Evolutionary conservation across 2,113 vertebrate species (phyloP), one percentile per base, ranked within the genome.

Genomic region (Campylomormyrus numenius): DNA sequence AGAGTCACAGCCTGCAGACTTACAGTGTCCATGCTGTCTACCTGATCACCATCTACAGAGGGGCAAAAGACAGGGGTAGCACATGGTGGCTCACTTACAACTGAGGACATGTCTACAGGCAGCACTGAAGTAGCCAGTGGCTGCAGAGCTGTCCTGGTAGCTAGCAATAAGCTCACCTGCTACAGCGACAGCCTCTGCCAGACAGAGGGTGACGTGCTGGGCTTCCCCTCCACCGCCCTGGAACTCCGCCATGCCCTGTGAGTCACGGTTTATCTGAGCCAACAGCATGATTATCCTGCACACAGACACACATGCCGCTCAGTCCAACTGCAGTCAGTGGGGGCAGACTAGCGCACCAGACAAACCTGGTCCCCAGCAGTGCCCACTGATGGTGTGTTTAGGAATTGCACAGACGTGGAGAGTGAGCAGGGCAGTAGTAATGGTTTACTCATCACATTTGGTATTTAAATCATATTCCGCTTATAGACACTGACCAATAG

Each of bases 251-350:
- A 99, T 99, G 94, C 97, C 97, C 95, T 99, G 98, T 93, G 98
- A 97, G 94, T 99, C 98, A 94, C 97, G 97, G 95, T 98, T 99
- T 94, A 99, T 98, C 95, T 99, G 98, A 91, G 98, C 98, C 95
- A 99, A 94, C 96, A 99, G 97, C 98, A 99, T 99, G 94, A 95
- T 98, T 95, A 92, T 95, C 96, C 97, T 97, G 95, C 91, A 94
- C 93, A 93, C n/a, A 92, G 93, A 95, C 90, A 66, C 31, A 66
- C 74, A 80, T 27, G 31, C n/a, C 21, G 46, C 31, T 89, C 66
- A 80, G 27, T 52, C 46, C 88, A 46, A 89, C 27, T 21, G 3
- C 27, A 80, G 53, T 49, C 88, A 89, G 11, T 7, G n/a, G 49
- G 17, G 27, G 35, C 31, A 56, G 49, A 39, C 31, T 39, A 58